These are phyloP conservation scores for Proctacanthus coquilletti DNA, from an alignment of 1,140 invertebrate species.

Conservation along the genomic window DNA sequence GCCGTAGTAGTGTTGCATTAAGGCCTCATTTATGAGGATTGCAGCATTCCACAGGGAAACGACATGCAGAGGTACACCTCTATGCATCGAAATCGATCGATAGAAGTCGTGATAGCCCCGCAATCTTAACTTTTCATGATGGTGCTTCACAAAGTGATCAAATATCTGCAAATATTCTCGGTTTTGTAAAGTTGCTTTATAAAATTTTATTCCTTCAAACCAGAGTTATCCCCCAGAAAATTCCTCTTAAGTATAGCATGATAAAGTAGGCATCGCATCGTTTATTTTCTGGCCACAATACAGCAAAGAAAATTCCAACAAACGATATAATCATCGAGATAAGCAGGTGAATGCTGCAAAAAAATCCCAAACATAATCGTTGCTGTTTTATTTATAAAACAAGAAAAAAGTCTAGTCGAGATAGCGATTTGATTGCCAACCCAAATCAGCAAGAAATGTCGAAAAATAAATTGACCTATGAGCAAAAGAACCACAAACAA, in stretches of 20 bases:
- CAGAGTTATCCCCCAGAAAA: slow-evolving; percentile 44
- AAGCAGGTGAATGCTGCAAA: slow-evolving; percentile 29
- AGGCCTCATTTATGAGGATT: slow-evolving; percentile 38
- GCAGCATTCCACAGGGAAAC: slow-evolving; percentile 44
- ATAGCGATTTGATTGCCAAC: too few relatives aligned
- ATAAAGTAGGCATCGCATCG: slow-evolving; percentile 50
- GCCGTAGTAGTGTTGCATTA: slow-evolving; percentile 46
- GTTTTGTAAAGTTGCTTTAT: background rate
- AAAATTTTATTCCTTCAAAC: slow-evolving; percentile 11
- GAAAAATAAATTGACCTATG: too few relatives aligned
- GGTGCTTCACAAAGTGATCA: slow-evolving; percentile 38
- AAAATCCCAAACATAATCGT: background rate
- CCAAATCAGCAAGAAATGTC: too few relatives aligned
- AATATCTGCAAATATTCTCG: slow-evolving; percentile 28
- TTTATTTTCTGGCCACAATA: slow-evolving; percentile 34
- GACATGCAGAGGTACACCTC: slow-evolving; percentile 42
- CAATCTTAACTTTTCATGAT: slow-evolving; percentile 40
- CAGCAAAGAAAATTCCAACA: slow-evolving; percentile 38
- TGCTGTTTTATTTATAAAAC: background rate
- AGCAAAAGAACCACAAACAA: too few relatives aligned
- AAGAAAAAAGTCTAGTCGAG: background rate
- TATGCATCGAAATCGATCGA: slow-evolving; percentile 40
- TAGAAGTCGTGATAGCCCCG: slow-evolving; percentile 51
- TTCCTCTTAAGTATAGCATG: slow-evolving; percentile 44
- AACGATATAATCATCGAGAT: slow-evolving; percentile 39